A percentile compares a stretch with the other conserved stretches of the same genome.
Evolutionary conservation across 2,888 invertebrate species (phyloP).

Genomic region (Lathronympha strigana): DNA sequence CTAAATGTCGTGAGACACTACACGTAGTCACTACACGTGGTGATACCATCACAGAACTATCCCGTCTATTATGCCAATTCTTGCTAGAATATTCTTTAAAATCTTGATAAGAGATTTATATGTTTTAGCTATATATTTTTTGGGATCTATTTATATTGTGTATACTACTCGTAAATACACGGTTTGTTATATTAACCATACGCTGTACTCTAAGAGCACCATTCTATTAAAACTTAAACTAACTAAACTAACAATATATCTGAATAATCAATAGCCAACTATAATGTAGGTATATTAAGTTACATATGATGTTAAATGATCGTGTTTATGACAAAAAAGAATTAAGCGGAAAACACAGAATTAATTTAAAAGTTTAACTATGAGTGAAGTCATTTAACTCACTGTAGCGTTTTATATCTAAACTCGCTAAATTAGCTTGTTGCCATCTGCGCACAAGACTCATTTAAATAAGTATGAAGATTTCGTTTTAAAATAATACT

Average conservation of each 20-base stretch:
- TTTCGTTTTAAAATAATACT: background rate
- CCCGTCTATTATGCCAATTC: background rate
- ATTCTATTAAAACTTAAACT: too few relatives aligned
- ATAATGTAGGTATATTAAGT: background rate
- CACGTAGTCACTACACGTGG: too few relatives aligned
- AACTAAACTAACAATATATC: too few relatives aligned
- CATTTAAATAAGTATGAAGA: conserved; percentile 5
- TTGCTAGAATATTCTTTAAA: conserved; percentile 3
- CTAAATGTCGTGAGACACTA: too few relatives aligned
- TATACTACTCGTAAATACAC: too few relatives aligned
- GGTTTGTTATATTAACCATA: too few relatives aligned
- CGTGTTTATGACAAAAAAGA: background rate
- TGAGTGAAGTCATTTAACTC: background rate
- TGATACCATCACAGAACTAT: too few relatives aligned
- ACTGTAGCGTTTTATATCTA: background rate
- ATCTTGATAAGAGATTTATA: background rate
- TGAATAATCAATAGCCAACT: too few relatives aligned
- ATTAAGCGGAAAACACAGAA: background rate
- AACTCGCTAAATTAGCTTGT: conserved; percentile 6
- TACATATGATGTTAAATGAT: background rate
- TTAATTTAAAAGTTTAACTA: conserved; percentile 12
- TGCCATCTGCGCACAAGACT: background rate
- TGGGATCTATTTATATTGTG: too few relatives aligned
- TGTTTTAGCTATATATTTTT: too few relatives aligned
- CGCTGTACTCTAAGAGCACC: too few relatives aligned